phyloP scores from a whole-genome alignment of 1,140 invertebrate species.

The Physella acuta region DNA sequence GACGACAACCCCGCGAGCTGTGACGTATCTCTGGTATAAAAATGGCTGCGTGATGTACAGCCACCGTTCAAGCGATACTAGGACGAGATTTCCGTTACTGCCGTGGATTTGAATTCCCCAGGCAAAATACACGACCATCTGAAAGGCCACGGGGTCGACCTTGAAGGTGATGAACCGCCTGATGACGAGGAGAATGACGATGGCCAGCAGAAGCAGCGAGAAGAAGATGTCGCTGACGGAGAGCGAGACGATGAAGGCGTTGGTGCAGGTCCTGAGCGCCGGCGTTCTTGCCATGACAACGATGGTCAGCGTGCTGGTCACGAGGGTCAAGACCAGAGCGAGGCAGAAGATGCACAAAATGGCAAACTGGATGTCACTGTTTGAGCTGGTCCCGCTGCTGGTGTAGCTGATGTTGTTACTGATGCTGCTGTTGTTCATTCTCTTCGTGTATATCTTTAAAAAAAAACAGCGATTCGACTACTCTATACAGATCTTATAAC shows the following conservation, averaged over 20 bases:
- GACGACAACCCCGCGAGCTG: neutral
- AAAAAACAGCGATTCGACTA: too few species aligned
- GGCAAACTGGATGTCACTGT: too few species aligned
- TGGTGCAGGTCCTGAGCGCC: neutral
- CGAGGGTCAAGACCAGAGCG: neutral
- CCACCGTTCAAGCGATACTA: constrained; percentile 5
- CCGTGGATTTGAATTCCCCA: constrained; percentile 9
- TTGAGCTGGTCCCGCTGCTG: too few species aligned
- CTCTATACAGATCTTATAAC: too few species aligned
- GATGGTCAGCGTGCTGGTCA: neutral
- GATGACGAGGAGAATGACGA: neutral
- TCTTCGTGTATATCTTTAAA: too few species aligned
- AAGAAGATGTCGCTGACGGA: constrained; percentile 5
- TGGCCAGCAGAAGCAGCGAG: neutral
- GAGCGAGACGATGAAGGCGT: neutral
- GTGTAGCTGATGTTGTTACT: too few species aligned
- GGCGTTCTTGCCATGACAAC: neutral
- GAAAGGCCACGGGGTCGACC: neutral
- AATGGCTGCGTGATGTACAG: constrained; percentile 10
- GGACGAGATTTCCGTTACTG: constrained; percentile 6
- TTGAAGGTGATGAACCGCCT: neutral
- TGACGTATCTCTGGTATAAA: constrained; percentile 3
- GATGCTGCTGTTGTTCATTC: too few species aligned
- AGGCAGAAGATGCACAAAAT: neutral
- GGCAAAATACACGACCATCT: neutral